These are phyloP conservation scores for Siderastrea siderea DNA, from an alignment of 92 coral and sea anemone species.

Conservation along the genomic window DNA sequence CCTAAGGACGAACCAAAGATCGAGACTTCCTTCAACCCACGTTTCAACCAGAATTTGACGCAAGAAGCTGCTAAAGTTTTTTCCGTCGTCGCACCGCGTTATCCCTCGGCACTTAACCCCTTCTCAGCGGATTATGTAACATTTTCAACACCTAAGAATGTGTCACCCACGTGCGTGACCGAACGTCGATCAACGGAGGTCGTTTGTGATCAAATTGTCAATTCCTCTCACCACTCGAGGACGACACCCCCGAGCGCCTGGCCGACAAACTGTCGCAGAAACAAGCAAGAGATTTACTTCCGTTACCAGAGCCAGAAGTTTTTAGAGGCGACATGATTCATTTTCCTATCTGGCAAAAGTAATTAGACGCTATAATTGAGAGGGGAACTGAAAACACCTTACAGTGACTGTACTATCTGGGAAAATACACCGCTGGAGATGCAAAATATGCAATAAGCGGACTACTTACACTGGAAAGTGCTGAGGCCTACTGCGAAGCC, in stretches of 20 bases:
- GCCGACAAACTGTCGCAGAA: conserved; percentile 63
- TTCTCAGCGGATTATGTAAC: neutral
- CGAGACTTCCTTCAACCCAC: neutral
- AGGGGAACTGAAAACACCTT: conserved; percentile 15
- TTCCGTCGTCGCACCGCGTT: neutral
- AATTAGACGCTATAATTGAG: conserved; percentile 64
- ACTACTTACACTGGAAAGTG: conserved; percentile 34
- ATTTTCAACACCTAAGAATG: neutral
- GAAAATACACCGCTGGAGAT: conserved; percentile 68
- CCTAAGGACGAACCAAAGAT: neutral
- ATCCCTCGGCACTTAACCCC: conserved; percentile 1
- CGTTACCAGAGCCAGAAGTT: conserved; percentile 66
- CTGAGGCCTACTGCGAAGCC: conserved; percentile 59
- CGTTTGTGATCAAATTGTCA: neutral
- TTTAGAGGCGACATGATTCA: conserved; percentile 61
- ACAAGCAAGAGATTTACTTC: conserved; percentile 33
- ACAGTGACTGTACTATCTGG: conserved; percentile 62
- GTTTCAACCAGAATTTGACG: neutral
- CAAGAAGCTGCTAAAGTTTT: neutral
- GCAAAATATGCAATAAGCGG: conserved; percentile 70
- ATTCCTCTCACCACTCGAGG: neutral
- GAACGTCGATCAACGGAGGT: neutral
- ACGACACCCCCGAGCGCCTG: conserved; percentile 27
- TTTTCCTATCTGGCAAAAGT: conserved; percentile 65
- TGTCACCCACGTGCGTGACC: neutral